These are phyloP conservation scores for Sycophila sp. DNA, from an alignment of 1,140 invertebrate genomes.

Conservation along the genomic window DNA sequence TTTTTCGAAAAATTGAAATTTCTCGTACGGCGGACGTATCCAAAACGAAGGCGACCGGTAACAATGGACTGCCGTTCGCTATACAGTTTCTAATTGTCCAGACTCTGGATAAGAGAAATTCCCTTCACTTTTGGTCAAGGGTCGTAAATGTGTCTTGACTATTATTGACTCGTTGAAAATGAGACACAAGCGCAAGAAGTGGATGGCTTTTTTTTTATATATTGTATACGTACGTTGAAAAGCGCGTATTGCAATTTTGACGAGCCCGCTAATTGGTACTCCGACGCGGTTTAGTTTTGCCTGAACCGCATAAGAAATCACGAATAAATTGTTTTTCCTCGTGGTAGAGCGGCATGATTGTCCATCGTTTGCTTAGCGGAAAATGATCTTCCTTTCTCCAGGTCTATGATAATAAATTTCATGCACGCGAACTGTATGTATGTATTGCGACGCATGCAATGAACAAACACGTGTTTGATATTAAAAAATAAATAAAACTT, in stretches of 20 bases:
- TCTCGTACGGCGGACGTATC: no score
- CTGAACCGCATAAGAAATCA: not conserved
- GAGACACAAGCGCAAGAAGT: not conserved
- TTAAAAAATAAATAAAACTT: not conserved
- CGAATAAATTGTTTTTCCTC: not conserved
- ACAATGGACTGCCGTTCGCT: no score
- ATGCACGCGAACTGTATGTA: constrained; percentile 11
- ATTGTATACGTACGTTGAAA: not conserved
- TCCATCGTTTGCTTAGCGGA: not conserved
- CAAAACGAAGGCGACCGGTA: no score
- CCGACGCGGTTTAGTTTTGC: not conserved
- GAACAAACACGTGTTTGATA: not conserved
- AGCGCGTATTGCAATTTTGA: not conserved
- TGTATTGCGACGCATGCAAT: not conserved
- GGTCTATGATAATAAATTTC: not conserved
- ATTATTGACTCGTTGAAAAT: not conserved
- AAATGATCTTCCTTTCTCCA: constrained; percentile 20
- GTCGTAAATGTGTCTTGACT: not conserved
- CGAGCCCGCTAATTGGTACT: not conserved
- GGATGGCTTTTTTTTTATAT: no score
- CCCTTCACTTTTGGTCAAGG: not conserved
- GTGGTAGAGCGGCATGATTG: not conserved
- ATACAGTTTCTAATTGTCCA: no score
- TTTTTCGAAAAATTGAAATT: no score
- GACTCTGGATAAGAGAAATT: not conserved